Base-by-base conservation (phyloP, 2,113 vertebrate species). In the Bubo blakistoni region DNA sequence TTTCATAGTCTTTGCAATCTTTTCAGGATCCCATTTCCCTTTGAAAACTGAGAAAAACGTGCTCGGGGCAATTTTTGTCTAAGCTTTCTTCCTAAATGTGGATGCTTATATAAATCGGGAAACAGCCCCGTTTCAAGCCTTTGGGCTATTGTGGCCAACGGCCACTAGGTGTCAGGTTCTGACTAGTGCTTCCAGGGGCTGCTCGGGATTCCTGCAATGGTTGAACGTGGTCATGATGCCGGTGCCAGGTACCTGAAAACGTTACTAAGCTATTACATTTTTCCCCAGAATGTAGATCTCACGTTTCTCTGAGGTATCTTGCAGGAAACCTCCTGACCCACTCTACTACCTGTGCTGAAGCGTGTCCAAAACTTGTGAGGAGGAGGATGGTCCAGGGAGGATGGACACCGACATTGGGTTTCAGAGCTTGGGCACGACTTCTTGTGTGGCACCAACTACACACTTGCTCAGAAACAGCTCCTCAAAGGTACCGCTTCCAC, bases 91-190 rank as follows among this genome's bases (percentile, higher is more conserved):
- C 21, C 16, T 44, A 3, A 30, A 6, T 12, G 2, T 1, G 6
- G 34, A 9, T 49, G 54, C 51, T 90, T n/a, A 1, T 4, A 2
- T 12, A 1, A 73, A 40, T 5, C 0, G 18, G 26, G 61, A 34
- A 29, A 11, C 2, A 44, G 22, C 5, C 46, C 46, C 46, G 9
- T n/a, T 57, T 17, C 11, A 11, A 36, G 36, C 4, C 36, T 32
- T 24, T 10, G 36, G 25, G 34, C 25, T 24, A 47, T 21, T 46
- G 59, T 21, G 55, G 61, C 30, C 1, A 49, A 6, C 22, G 52
- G 65, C 95, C 97, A 29, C 94, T 94, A 96, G 97, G 30, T 92
- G 97, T 92, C 97, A 96, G 49, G 42, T 62, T 92, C 21, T 70
- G 91, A 38, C 47, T 27, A 16, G 40, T 6, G 52, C 81, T 91